Conservation (phyloP, 2,797 vertebrate genomes). For the Sebastolobus altivelis region DNA sequence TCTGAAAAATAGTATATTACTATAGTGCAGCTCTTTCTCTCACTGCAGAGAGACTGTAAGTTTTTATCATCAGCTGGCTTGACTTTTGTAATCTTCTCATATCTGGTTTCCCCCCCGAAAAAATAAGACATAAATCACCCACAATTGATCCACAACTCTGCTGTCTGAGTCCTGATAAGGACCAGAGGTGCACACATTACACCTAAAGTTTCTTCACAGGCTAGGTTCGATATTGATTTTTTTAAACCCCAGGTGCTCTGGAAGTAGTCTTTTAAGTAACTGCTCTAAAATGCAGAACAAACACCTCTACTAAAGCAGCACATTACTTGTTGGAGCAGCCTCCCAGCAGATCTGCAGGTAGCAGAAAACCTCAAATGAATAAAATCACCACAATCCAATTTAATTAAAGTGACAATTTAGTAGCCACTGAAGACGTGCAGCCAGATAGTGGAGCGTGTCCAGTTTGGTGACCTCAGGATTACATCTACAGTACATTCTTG, state of each 20-base stretch:
- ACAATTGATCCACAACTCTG: constrained; percentile 19
- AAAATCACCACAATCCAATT: neutral
- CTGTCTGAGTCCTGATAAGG: constrained; percentile 22
- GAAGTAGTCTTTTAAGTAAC: neutral
- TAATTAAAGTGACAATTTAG: neutral
- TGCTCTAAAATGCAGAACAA: constrained; percentile 2
- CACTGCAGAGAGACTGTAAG: neutral
- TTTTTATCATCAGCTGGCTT: neutral
- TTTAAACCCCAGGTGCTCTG: neutral
- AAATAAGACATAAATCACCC: constrained; percentile 32
- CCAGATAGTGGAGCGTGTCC: neutral
- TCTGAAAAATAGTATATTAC: constrained; percentile 1
- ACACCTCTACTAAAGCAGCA: neutral
- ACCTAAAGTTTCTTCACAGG: neutral
- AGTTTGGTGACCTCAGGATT: neutral
- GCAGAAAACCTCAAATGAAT: neutral
- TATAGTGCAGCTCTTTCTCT: neutral
- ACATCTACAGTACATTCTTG: neutral
- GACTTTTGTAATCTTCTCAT: constrained; percentile 2
- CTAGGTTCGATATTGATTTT: constrained; percentile 10
- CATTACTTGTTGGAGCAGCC: neutral
- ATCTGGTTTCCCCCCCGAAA: neutral
- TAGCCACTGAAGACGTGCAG: neutral
- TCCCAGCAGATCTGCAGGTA: neutral
- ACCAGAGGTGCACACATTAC: constrained; percentile 16